Percentiles rank a stretch among this genome's conserved stretches.
Conservation (phyloP, 2,888 invertebrate genomes). For the Auanema freiburgensis region DNA sequence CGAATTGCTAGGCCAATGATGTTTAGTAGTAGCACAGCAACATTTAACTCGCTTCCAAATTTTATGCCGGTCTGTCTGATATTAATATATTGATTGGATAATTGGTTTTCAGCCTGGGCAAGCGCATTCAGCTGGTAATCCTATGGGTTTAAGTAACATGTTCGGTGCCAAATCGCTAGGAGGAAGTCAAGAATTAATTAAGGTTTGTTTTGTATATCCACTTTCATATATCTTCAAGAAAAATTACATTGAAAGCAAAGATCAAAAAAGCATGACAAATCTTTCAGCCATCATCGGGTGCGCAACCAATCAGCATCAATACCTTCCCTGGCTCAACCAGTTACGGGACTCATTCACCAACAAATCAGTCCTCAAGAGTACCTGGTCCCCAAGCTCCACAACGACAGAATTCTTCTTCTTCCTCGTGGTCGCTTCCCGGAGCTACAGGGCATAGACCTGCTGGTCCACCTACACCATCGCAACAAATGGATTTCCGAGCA, state of each 20-base stretch:
- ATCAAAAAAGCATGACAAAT: too few relatives aligned
- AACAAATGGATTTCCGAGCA: conserved; percentile 34
- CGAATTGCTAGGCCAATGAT: too few relatives aligned
- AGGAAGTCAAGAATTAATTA: conserved; percentile 17
- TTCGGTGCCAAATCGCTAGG: conserved; percentile 14
- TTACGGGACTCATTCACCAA: too few relatives aligned
- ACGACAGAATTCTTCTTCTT: conserved; percentile 14
- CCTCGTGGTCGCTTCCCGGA: conserved; percentile 16
- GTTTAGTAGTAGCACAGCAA: too few relatives aligned
- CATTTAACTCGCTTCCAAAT: conserved; percentile 12
- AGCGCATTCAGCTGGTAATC: conserved; percentile 6
- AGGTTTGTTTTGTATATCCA: conserved; percentile 1
- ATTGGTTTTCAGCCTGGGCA: conserved; percentile 9
- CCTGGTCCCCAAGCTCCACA: too few relatives aligned
- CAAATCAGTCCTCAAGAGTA: too few relatives aligned
- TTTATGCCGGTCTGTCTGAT: conserved; percentile 15
- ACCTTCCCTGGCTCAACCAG: too few relatives aligned
- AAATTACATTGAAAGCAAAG: too few relatives aligned
- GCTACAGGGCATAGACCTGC: conserved; percentile 20
- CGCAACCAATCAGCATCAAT: too few relatives aligned
- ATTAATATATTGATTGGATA: neutral
- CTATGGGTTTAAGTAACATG: conserved; percentile 6
- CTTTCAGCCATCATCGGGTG: too few relatives aligned
- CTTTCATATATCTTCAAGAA: too few relatives aligned
- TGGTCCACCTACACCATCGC: conserved; percentile 36